Evolutionary conservation across 2,888 invertebrate genomes (phyloP), one percentile per base, ranked within the genome.

Genomic region (Drosophila ezoana): DNA sequence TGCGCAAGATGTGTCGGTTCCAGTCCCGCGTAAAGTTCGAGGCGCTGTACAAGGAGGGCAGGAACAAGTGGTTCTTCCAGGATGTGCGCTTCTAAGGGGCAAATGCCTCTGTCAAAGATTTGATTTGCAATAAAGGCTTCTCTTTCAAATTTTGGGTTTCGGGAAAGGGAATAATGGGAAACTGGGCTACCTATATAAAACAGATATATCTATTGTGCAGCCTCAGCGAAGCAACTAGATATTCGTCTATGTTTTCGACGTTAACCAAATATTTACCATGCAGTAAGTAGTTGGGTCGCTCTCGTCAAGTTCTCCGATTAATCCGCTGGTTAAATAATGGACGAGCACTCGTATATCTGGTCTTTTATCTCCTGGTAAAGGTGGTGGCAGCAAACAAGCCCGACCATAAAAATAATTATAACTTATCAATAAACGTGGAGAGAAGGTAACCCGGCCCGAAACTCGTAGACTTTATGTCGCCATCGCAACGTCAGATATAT

Each of bases 61-160:
- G 98, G 95, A 98, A 98, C 95, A 98, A 97, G 92, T 99, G 99
- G 99, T 99, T 99, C 94, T 99, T 99, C 98, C 97, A 98, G 93
- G 99, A 99, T 93, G 94, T 99, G 93, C 95, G 98, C 93, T 99
- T 99, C 96, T 99, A 98, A 96, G 61, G 63, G 51, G 48, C 57
- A 61, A 35, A 61, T 74, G 60, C 71, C 60, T 75, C 60, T 75
- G 66, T 62, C 57, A 58, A 68, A 63, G 35, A 60, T 82, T 67
- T 71, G 8, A 28, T 8, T 8, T 28, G 28, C 8, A 28, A 28
- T 28, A 28, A 28, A 28, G 28, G 28, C 8, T 28, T 28, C 28
- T 28, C 8, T 23, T 6, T 5, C 0, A 23, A 28, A 8, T 28
- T 28, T 28, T 28, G 8, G 8, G 28, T 8, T 28, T 28, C 2